A percentile compares a stretch with the other conserved stretches of the same genome.
phyloP scores from a whole-genome alignment of 1,140 invertebrate species.

The Tribolium madens region DNA sequence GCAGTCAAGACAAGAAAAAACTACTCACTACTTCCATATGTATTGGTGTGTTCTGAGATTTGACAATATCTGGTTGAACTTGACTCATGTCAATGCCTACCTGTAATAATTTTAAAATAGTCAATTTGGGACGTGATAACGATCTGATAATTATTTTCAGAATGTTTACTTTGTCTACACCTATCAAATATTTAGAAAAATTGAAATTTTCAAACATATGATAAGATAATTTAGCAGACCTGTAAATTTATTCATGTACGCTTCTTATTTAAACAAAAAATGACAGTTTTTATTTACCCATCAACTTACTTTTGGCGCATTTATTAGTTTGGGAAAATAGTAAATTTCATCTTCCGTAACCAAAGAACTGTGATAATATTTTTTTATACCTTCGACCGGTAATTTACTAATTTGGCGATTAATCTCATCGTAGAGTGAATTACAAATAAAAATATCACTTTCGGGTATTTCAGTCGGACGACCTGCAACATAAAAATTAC shows the following conservation, averaged over 20 bases:
- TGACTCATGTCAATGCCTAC: slow-evolving; percentile 68
- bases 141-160: slow-evolving; percentile 53
- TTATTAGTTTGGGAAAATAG: slow-evolving; percentile 83
- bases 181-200: background rate
- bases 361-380: slow-evolving; percentile 82
- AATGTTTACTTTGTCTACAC: background rate
- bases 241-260: slow-evolving; percentile 1
- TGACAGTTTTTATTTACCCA: background rate
- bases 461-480: slow-evolving; percentile 95
- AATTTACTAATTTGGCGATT: slow-evolving; percentile 83
- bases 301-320: slow-evolving; percentile 77
- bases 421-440: slow-evolving; percentile 92
- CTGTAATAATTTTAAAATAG: slow-evolving; percentile 63
- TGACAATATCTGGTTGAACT: slow-evolving; percentile 66
- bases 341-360: slow-evolving; percentile 96
- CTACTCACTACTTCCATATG: slow-evolving; percentile 69
- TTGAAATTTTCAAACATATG: background rate
- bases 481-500: slow-evolving; percentile 69
- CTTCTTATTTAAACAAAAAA: background rate
- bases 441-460: slow-evolving; percentile 93
- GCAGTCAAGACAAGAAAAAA: background rate
- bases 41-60: slow-evolving; percentile 62
- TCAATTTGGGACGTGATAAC: slow-evolving; percentile 53
- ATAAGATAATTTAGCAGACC: background rate
- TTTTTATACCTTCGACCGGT: slow-evolving; percentile 79